Percentiles rank a stretch among this genome's conserved stretches.
phyloP scores from a whole-genome alignment of 1,140 invertebrate species.

The Gonioctena quinquepunctata region DNA sequence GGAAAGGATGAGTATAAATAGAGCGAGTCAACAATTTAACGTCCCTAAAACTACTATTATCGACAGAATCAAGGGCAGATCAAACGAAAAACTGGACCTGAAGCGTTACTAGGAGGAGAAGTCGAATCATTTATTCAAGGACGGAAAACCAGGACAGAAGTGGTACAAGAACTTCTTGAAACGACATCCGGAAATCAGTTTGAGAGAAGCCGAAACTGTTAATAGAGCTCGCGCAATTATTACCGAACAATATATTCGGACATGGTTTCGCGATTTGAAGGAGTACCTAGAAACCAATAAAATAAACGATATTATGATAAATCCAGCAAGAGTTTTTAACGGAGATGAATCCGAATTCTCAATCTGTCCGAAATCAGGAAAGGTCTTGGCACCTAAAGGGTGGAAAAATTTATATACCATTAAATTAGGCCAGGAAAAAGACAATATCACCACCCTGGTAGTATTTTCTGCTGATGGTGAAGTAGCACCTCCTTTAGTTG shows the following conservation, averaged over 20 bases:
- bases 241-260: not conserved
- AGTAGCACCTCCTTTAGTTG: conserved; percentile 33
- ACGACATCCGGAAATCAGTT: conserved; percentile 10
- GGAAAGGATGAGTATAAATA: too few relatives aligned
- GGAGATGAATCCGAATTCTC: conserved; percentile 43
- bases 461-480: conserved; percentile 43
- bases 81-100: too few relatives aligned
- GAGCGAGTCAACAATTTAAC: too few relatives aligned
- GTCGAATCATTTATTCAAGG: conserved; percentile 24
- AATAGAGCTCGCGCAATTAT: conserved; percentile 19
- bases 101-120: too few relatives aligned
- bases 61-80: too few relatives aligned
- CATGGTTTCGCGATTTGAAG: not conserved
- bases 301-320: conserved; percentile 11
- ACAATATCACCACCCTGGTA: conserved; percentile 44
- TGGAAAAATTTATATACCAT: conserved; percentile 40
- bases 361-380: conserved; percentile 40
- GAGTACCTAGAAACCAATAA: not conserved
- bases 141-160: not conserved
- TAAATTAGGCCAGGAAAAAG: conserved; percentile 39
- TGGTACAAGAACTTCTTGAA: conserved; percentile 19
- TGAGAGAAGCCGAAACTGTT: conserved; percentile 2
- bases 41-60: too few relatives aligned
- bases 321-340: conserved; percentile 19
- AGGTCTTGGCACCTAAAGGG: conserved; percentile 39